phyloP scores from a whole-genome alignment of 2,113 vertebrate species.

The Brachypodius melanocephalos region DNA sequence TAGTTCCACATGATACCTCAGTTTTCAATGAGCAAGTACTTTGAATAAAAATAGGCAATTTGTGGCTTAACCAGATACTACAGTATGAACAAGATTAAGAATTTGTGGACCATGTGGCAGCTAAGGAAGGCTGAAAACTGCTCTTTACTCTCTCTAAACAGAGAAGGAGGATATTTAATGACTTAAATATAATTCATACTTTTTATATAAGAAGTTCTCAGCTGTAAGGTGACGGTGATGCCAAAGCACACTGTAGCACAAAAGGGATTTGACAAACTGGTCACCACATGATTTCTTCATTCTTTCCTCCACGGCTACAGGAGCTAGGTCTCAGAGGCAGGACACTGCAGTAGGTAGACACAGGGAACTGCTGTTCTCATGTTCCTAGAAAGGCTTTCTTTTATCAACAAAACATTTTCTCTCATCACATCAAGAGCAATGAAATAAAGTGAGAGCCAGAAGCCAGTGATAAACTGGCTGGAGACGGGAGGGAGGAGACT shows the following conservation, averaged over 20 bases:
- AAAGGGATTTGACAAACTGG: not conserved
- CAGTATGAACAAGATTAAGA: not conserved
- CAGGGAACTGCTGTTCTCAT: not conserved
- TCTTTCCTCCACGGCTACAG: not conserved
- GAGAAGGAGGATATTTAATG: not conserved
- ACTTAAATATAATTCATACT: not conserved
- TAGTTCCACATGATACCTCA: not conserved
- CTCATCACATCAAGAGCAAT: not conserved
- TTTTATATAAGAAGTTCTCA: conserved; percentile 12
- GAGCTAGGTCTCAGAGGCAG: not conserved
- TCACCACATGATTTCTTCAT: not conserved
- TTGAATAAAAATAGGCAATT: not conserved
- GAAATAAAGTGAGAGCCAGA: not conserved
- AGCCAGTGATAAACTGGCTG: not conserved
- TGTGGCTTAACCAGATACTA: not conserved
- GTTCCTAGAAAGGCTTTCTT: not conserved
- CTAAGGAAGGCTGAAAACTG: not conserved
- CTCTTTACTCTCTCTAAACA: not conserved
- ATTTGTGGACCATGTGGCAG: not conserved
- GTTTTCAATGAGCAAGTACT: not conserved
- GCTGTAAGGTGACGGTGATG: not conserved
- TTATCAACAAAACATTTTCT: not conserved
- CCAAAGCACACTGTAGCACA: not conserved
- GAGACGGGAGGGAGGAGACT: not conserved
- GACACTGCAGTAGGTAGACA: not conserved